These are phyloP conservation scores for Parapristionchus giblindavisi DNA, from an alignment of 2,888 invertebrate species.

Conservation along the genomic window DNA sequence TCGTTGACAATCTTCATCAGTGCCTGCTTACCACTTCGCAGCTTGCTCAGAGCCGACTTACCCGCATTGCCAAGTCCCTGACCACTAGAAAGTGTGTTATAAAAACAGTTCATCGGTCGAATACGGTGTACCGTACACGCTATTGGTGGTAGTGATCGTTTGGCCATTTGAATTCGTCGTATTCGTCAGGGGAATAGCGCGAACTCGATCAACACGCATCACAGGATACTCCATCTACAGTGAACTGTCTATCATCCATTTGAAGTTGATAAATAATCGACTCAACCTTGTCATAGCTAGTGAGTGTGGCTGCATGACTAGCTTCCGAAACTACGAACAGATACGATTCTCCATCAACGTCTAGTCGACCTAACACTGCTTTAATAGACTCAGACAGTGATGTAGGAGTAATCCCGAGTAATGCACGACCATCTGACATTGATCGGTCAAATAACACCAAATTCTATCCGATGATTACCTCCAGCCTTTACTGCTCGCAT, in stretches of 20 bases:
- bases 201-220: constrained; percentile 32
- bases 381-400: constrained; percentile 27
- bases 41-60: constrained; percentile 21
- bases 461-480: constrained; percentile 6
- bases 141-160: neutral
- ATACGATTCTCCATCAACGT: constrained; percentile 30
- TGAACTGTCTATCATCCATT: neutral
- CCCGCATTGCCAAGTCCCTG: constrained; percentile 21
- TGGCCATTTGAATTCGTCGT: neutral
- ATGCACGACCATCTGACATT: constrained; percentile 15
- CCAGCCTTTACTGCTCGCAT: constrained; percentile 1
- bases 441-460: too few relatives aligned
- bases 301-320: constrained; percentile 30
- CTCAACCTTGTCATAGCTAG: constrained; percentile 23
- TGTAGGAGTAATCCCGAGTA: constrained; percentile 8
- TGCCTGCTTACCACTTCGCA: constrained; percentile 26
- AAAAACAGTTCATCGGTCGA: neutral
- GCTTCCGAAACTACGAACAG: constrained; percentile 28
- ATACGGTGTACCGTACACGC: neutral
- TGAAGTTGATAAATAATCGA: neutral
- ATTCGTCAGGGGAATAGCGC: constrained; percentile 23
- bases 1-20: constrained; percentile 30
- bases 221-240: constrained; percentile 30
- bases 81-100: neutral
- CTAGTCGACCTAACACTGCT: constrained; percentile 26